A percentile compares a stretch with the other conserved stretches of the same genome.
phyloP scores from a whole-genome alignment of 1,140 invertebrate genomes.

The Eurosta solidaginis region DNA sequence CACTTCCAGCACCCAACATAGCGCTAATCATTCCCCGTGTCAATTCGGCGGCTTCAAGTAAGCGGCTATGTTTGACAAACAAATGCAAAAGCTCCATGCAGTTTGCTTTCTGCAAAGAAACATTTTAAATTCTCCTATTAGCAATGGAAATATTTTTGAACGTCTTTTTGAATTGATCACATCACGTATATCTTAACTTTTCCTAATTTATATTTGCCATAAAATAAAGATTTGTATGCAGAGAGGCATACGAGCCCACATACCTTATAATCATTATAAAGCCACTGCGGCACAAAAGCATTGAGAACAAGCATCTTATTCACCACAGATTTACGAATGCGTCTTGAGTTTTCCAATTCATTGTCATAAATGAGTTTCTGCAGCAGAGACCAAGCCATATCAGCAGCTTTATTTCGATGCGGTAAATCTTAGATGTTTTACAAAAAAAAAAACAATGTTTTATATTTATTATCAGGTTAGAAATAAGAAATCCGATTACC shows the following conservation, averaged over 20 bases:
- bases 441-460: not conserved
- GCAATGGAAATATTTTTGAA: too few relatives aligned
- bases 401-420: conserved; percentile 64
- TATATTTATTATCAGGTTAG: not conserved
- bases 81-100: conserved; percentile 71
- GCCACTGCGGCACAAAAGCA: conserved; percentile 74
- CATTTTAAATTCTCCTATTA: too few relatives aligned
- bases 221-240: too few relatives aligned
- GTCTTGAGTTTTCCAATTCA: conserved; percentile 66
- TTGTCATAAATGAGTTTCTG: conserved; percentile 68
- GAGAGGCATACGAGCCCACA: too few relatives aligned
- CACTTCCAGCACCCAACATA: conserved; percentile 70
- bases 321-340: conserved; percentile 70
- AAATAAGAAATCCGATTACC: conserved; percentile 51
- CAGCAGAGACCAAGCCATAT: conserved; percentile 74
- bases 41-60: conserved; percentile 72
- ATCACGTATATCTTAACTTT: too few relatives aligned
- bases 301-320: conserved; percentile 65
- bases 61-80: conserved; percentile 69
- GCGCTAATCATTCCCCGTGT: conserved; percentile 72
- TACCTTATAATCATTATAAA: conserved; percentile 77
- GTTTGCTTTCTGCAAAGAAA: conserved; percentile 63
- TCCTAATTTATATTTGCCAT: too few relatives aligned
- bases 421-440: conserved; percentile 63
- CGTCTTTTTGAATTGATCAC: too few relatives aligned